Conservation (phyloP, 2,888 invertebrate genomes). For the Drosophila neutralis region DNA sequence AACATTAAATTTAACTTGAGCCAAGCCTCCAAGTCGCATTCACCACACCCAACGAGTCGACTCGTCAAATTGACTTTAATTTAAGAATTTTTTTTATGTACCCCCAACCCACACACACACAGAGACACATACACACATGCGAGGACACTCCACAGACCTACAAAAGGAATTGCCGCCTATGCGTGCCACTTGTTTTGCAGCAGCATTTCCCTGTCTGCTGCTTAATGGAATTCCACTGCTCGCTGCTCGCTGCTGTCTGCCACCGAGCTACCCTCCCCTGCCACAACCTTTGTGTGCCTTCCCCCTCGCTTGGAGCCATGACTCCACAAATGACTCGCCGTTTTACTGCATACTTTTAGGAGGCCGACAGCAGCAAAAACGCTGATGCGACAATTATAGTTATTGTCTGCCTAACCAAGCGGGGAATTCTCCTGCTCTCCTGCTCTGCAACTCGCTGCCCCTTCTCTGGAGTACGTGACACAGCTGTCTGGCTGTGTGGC, state of each 20-base stretch:
- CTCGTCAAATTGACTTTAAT: slow-evolving; percentile 73
- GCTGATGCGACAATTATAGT: slow-evolving; percentile 79
- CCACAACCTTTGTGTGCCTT: no score
- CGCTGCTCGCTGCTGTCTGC: slow-evolving; percentile 3
- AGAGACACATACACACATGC: slow-evolving; percentile 11
- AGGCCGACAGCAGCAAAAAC: slow-evolving; percentile 52
- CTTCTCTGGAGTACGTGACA: slow-evolving; percentile 54
- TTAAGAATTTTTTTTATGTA: slow-evolving; percentile 68
- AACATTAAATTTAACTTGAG: slow-evolving; percentile 61
- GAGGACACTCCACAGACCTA: slow-evolving; percentile 10
- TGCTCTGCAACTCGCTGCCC: not conserved
- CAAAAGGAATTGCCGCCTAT: slow-evolving; percentile 53
- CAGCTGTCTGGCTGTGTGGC: slow-evolving; percentile 8
- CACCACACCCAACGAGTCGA: slow-evolving; percentile 23
- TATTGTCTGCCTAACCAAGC: slow-evolving; percentile 72
- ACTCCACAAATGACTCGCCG: slow-evolving; percentile 47
- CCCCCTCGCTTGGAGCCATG: not conserved
- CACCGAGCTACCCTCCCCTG: not conserved
- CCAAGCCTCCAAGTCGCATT: slow-evolving; percentile 11
- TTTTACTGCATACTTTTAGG: slow-evolving; percentile 67
- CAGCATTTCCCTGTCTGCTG: slow-evolving; percentile 45
- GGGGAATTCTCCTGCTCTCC: slow-evolving; percentile 25
- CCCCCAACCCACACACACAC: slow-evolving; percentile 4
- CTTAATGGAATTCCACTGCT: slow-evolving; percentile 54
- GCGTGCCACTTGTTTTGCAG: slow-evolving; percentile 34